Percentiles rank a stretch among this genome's conserved stretches.
These are phyloP conservation scores for Drosophila acutilabella DNA, from an alignment of 2,888 invertebrate genomes.

Conservation along the genomic window DNA sequence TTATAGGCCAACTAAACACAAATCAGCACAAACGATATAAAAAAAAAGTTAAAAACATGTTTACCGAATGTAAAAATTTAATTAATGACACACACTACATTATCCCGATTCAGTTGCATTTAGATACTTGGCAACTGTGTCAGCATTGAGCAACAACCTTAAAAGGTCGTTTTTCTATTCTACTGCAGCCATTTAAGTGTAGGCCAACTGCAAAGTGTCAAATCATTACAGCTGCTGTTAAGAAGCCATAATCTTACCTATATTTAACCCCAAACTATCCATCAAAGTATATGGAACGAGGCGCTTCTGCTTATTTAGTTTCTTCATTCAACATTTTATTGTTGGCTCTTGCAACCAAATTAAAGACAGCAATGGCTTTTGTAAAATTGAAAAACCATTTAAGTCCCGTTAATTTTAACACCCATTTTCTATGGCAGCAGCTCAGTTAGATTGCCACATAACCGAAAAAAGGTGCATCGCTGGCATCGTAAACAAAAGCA, in stretches of 20 bases:
- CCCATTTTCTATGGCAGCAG: slow-evolving; percentile 71
- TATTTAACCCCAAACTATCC: slow-evolving; percentile 81
- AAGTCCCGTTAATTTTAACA: slow-evolving; percentile 78
- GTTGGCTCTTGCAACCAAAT: slow-evolving; percentile 58
- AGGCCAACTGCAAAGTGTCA: slow-evolving; percentile 62
- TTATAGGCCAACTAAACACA: slow-evolving; percentile 8
- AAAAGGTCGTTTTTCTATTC: slow-evolving; percentile 72
- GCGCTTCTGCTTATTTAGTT: slow-evolving; percentile 44
- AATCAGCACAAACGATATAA: slow-evolving; percentile 5
- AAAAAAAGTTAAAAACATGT: not conserved
- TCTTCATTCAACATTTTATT: slow-evolving; percentile 22
- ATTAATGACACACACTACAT: slow-evolving; percentile 14
- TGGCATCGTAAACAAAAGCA: slow-evolving; percentile 71
- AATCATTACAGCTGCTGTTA: slow-evolving; percentile 63
- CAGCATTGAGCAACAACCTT: slow-evolving; percentile 72
- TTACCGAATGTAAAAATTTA: slow-evolving; percentile 30
- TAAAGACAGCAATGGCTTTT: slow-evolving; percentile 54
- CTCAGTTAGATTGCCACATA: slow-evolving; percentile 59
- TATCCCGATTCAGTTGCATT: slow-evolving; percentile 30
- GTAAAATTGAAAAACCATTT: slow-evolving; percentile 78
- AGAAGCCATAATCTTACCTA: slow-evolving; percentile 75
- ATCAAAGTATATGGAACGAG: slow-evolving; percentile 66
- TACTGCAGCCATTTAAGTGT: slow-evolving; percentile 37
- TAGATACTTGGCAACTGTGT: slow-evolving; percentile 19
- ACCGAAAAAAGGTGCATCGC: slow-evolving; percentile 31